Base-by-base conservation (phyloP, 2,113 vertebrate species). In the Anarrhichthys ocellatus region DNA sequence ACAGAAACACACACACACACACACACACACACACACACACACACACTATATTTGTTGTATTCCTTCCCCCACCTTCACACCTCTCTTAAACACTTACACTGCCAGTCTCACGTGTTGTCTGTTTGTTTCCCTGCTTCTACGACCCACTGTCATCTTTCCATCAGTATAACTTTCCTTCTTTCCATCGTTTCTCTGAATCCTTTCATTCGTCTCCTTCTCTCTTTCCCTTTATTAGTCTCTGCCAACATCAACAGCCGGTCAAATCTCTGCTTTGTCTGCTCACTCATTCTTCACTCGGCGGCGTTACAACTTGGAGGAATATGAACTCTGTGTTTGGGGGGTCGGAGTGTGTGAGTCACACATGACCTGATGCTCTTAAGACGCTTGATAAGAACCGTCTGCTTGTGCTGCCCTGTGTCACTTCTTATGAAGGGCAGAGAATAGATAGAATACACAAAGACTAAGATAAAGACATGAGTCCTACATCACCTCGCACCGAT, bases 291-390 rank as follows among this genome's bases (percentile, higher is more conserved):
- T 24, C 48, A 78, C 77, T 73, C 20, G 6, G 38, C 27, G 6
- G 73, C 58, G 40, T 67, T 72, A 80, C 76, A 67, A 76, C 56
- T 42, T 42, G 17, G 71, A 68, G 65, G 56, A 18, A 50, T 62
- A 65, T 24, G 52, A 54, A 67, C 54, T 80, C 13, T 61, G 54
- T 27, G 58, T 54, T 36, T 69, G n/a, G 22, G 67, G 29, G 2
- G 29, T 29, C 29, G 29, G 29, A 2, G 67, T 75, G 63, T 24
- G 15, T 42, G 42, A 56, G 74, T 79, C 80, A 83, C 80, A 81
- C 69, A 83, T 78, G 71, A 73, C 32, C 65, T 38, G 42, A 59
- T 78, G 69, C 70, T 81, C 20, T 76, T 76, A 38, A 70, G 66
- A 72, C 63, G 59, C 71, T 42, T 29, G 27, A 81, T 81, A 78